A percentile compares a stretch with the other conserved stretches of the same genome.
Conservation (phyloP, 2,113 vertebrate species). For the Lophotis ruficrista region DNA sequence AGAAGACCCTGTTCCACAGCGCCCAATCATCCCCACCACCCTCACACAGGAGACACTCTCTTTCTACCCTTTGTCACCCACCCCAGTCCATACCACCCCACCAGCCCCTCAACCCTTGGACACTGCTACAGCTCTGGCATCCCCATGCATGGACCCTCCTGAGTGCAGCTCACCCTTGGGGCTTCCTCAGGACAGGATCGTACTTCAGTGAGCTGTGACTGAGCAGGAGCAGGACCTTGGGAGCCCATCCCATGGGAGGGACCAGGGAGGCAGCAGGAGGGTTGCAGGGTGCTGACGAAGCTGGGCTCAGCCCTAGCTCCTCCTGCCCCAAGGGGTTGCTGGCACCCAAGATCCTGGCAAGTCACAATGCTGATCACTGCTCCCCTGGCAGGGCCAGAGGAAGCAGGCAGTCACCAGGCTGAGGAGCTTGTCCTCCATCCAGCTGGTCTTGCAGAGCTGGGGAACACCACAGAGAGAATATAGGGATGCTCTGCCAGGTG, state of each 20-base stretch:
- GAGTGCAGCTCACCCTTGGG: background rate
- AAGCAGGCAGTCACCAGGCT: background rate
- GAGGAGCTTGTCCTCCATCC: background rate
- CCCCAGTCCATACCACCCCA: background rate
- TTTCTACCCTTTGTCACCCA: background rate
- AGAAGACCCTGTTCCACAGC: rapidly evolving
- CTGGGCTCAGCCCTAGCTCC: background rate
- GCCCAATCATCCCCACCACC: background rate
- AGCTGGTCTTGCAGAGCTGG: background rate
- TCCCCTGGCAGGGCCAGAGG: background rate
- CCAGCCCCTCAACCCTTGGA: background rate
- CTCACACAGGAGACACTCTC: rapidly evolving
- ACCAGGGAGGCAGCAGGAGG: background rate
- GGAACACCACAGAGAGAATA: background rate
- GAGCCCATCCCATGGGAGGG: background rate
- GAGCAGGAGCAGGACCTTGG: background rate
- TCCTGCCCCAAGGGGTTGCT: background rate
- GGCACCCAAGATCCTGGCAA: background rate
- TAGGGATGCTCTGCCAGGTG: background rate
- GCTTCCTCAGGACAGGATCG: background rate
- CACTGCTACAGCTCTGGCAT: background rate
- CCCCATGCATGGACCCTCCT: rapidly evolving
- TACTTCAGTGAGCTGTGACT: background rate
- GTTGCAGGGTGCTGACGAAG: background rate
- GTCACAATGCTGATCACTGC: background rate